Conservation (phyloP, 2,797 vertebrate genomes). For the Poecile montanus region DNA sequence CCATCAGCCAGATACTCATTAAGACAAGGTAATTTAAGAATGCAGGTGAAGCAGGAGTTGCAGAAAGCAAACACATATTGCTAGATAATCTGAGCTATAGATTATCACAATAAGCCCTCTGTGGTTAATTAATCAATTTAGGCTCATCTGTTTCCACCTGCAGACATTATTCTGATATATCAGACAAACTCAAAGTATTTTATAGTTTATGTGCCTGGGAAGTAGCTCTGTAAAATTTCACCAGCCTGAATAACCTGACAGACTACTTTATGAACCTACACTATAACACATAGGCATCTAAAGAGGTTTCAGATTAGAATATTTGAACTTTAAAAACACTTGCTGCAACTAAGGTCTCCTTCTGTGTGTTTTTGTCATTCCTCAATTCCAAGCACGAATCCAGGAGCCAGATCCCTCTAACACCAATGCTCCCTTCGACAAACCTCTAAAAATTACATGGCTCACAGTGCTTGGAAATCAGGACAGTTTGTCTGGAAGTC, state of each 20-base stretch:
- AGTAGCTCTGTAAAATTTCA: not conserved
- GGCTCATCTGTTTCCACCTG: not conserved
- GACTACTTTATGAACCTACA: not conserved
- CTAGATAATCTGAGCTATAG: not conserved
- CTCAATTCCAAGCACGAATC: not conserved
- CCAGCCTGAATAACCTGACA: not conserved
- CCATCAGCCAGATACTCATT: not conserved
- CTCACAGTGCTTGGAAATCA: not conserved
- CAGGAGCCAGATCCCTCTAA: not conserved
- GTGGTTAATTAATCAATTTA: not conserved
- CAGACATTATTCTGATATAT: not conserved
- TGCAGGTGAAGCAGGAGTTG: not conserved
- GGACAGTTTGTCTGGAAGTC: not conserved
- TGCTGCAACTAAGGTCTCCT: not conserved
- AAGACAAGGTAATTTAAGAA: not conserved
- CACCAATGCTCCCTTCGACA: accelerated
- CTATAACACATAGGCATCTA: not conserved
- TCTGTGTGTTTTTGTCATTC: accelerated
- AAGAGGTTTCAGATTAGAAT: not conserved
- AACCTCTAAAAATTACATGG: not conserved
- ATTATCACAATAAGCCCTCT: not conserved
- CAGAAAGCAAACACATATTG: not conserved
- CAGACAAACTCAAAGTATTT: not conserved
- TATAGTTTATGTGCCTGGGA: not conserved
- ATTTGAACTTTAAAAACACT: not conserved